phyloP scores from a whole-genome alignment of 2,797 vertebrate species.

The Hafferia zeledoni region DNA sequence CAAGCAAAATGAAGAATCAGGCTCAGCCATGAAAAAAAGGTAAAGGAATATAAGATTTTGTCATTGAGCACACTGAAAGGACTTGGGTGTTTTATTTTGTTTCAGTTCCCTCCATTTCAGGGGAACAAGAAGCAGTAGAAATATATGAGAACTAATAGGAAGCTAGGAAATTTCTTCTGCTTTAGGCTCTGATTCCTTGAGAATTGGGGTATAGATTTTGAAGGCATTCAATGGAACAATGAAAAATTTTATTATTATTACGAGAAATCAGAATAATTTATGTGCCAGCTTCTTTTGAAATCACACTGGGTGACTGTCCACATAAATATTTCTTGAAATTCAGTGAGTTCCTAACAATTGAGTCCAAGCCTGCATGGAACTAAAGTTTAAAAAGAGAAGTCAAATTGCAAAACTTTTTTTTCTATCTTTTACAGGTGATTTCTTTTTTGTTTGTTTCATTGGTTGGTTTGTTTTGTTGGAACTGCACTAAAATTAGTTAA shows the following conservation, averaged over 20 bases:
- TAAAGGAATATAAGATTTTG: background rate
- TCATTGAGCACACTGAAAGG: background rate
- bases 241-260: background rate
- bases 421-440: background rate
- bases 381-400: background rate
- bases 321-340: background rate
- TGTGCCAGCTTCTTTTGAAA: background rate
- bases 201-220: background rate
- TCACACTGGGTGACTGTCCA: background rate
- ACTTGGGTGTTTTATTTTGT: background rate
- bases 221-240: background rate
- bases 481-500: background rate
- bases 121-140: background rate
- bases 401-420: background rate
- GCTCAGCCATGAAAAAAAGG: background rate
- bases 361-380: background rate
- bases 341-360: background rate
- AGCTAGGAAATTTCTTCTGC: background rate
- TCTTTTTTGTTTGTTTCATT: background rate
- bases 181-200: background rate
- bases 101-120: background rate
- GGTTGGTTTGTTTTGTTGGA: background rate
- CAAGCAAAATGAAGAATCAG: background rate
- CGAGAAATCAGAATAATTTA: background rate
- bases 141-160: background rate